A percentile compares a stretch with the other conserved stretches of the same genome.
Evolutionary conservation across 2,888 invertebrate species (phyloP).

Genomic region (Troides helena): DNA sequence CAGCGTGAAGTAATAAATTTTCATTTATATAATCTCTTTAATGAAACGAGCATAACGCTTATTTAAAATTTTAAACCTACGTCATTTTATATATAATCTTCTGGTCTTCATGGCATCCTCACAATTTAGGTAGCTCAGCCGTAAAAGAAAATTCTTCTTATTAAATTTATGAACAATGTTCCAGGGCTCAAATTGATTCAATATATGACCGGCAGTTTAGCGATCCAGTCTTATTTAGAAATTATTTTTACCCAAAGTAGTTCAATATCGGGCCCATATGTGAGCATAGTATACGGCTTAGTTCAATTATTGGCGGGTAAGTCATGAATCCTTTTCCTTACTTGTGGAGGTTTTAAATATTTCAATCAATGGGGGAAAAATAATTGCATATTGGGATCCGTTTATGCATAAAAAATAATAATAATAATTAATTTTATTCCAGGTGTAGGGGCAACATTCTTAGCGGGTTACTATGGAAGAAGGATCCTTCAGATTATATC

Average conservation of each 20-base stretch:
- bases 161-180: constrained; percentile 29
- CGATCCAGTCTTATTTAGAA: constrained; percentile 82
- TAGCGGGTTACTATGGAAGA: constrained; percentile 79
- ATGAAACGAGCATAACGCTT: no score
- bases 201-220: constrained; percentile 81
- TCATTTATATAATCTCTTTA: no score
- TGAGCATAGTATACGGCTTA: constrained; percentile 81
- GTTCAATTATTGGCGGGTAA: constrained; percentile 79
- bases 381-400: no score
- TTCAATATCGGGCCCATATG: constrained; percentile 74
- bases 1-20: no score
- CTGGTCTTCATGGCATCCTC: no score
- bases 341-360: no score
- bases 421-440: constrained; percentile 37
- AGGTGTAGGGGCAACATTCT: constrained; percentile 71
- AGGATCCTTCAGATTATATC: constrained; percentile 77
- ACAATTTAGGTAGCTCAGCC: no score
- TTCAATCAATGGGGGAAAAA: no score
- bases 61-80: no score
- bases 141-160: no score
- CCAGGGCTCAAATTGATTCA: constrained; percentile 79
- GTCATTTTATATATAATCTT: no score
- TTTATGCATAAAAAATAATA: no score
- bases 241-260: constrained; percentile 79
- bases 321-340: constrained; percentile 16